phyloP scores from a whole-genome alignment of 2,888 invertebrate species.

The Cephalotes varians region DNA sequence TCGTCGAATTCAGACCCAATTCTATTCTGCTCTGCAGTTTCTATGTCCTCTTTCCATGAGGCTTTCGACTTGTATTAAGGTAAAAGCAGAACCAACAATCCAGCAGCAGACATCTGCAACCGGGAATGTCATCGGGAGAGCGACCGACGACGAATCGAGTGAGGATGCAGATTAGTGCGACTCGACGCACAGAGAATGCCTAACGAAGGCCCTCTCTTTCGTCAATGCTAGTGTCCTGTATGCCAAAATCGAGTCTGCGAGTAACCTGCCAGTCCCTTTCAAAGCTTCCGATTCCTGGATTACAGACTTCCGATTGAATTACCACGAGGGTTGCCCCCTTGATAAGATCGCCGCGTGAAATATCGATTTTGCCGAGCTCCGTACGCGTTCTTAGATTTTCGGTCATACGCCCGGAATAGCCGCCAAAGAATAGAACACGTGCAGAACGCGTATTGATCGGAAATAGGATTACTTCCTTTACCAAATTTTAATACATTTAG shows the following conservation, averaged over 20 bases:
- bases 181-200: constrained; percentile 77
- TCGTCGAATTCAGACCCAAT: background rate
- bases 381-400: constrained; percentile 57
- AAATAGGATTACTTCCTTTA: background rate
- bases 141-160: constrained; percentile 30
- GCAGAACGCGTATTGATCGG: background rate
- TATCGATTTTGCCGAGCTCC: constrained; percentile 63
- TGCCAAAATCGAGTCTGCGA: constrained; percentile 58
- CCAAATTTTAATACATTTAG: constrained; percentile 27
- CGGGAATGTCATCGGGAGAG: constrained; percentile 22
- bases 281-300: constrained; percentile 74
- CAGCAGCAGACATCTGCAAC: constrained; percentile 43
- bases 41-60: background rate
- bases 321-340: constrained; percentile 57
- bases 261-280: constrained; percentile 64
- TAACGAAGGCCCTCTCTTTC: constrained; percentile 71
- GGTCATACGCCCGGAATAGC: constrained; percentile 17
- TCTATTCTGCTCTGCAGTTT: background rate
- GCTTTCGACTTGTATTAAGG: constrained; percentile 20
- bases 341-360: constrained; percentile 48
- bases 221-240: constrained; percentile 38
- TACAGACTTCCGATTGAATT: constrained; percentile 80
- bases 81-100: constrained; percentile 61
- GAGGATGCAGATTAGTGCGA: constrained; percentile 77
- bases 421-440: background rate